Base-by-base conservation (phyloP, 1,140 invertebrate species). In the Chymomyza costata region DNA sequence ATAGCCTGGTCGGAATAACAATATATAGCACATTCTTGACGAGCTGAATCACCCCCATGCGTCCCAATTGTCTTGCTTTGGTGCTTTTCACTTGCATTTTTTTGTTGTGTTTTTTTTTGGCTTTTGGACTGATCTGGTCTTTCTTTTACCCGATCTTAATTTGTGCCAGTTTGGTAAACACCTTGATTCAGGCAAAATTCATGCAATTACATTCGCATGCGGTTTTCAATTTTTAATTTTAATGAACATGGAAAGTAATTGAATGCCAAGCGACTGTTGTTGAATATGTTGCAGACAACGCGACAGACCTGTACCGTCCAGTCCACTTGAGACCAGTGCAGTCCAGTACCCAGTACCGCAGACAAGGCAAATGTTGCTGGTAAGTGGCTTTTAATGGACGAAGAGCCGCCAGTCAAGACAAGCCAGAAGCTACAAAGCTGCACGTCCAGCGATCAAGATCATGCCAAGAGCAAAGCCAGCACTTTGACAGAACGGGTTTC, bases 161-260 rank as follows among this genome's bases (percentile, higher is more conserved):
- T n/a, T n/a, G n/a, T n/a, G n/a, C n/a, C n/a, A n/a, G n/a, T n/a
- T n/a, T n/a, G n/a, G n/a, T n/a, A n/a, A n/a, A n/a, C n/a, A n/a
- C 16, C 35, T 39, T 25, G 44, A 62, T 51, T 38, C 44, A 51
- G 52, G 51, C 48, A 63, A 80, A 66, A 63, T 57, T 63, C 52
- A 69, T 56, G 61, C 44, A 67, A 53, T 53, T 66, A 25, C 41
- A 55, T 59, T 51, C 32, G 13, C 28, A 18, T 47, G 40, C 46
- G 25, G 16, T 48, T 48, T 45, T 16, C 7, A 19, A 17, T 49
- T 40, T 49, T 34, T 38, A 54, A 34, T 56, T 61, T 59, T 54
- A 48, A 49, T 54, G 52, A 53, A 43, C 54, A 76, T 78, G 65
- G 71, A 70, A 78, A 76, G 71, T 63, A 63, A 61, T 65, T 49